Evolutionary conservation across 2,888 invertebrate genomes (phyloP).

Genomic region (Phytoseiulus persimilis): DNA sequence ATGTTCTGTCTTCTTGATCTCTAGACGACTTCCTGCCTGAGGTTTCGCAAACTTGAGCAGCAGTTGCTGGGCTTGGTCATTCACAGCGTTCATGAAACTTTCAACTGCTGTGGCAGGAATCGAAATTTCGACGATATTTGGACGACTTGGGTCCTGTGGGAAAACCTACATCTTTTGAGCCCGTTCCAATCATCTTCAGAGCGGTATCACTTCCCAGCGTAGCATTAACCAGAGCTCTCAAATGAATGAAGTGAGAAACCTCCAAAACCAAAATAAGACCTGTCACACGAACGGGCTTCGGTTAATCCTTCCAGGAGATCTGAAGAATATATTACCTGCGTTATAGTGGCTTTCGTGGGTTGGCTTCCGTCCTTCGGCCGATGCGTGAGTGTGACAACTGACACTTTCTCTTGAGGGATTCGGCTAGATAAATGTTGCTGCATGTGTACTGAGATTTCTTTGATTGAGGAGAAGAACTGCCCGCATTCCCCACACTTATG

Average conservation of each 20-base stretch:
- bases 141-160: slow-evolving; percentile 24
- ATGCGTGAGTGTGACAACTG: slow-evolving; percentile 18
- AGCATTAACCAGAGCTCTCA: too few relatives aligned
- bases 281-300: too few relatives aligned
- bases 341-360: slow-evolving; percentile 22
- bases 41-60: neutral
- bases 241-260: too few relatives aligned
- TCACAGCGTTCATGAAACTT: slow-evolving; percentile 1
- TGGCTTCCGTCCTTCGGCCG: slow-evolving; percentile 21
- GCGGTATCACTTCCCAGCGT: too few relatives aligned
- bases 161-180: neutral
- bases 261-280: too few relatives aligned
- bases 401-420: slow-evolving; percentile 13
- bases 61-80: slow-evolving; percentile 16
- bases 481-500: slow-evolving; percentile 32
- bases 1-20: neutral
- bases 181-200: too few relatives aligned
- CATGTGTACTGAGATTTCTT: slow-evolving; percentile 34
- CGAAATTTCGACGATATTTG: slow-evolving; percentile 6
- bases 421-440: slow-evolving; percentile 10
- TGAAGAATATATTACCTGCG: neutral
- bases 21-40: neutral
- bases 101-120: slow-evolving; percentile 20
- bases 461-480: slow-evolving; percentile 6
- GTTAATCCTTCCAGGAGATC: neutral